These are phyloP conservation scores for Choristoneura rosaceana DNA, from an alignment of 2,888 invertebrate genomes.

Conservation along the genomic window DNA sequence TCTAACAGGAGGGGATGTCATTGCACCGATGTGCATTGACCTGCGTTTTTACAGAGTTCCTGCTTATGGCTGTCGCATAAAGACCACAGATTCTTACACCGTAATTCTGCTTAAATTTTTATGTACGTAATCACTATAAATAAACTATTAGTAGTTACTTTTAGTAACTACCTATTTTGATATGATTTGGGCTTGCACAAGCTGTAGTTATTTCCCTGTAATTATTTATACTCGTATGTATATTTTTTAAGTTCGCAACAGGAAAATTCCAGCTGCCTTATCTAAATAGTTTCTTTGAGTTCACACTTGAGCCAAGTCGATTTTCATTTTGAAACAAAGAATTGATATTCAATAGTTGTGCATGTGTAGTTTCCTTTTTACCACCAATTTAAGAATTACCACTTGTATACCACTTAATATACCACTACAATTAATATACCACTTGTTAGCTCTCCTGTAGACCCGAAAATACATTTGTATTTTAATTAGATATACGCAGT, in stretches of 20 bases:
- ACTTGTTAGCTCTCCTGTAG: background rate
- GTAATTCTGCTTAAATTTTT: too few species aligned
- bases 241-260: background rate
- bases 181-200: background rate
- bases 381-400: too few species aligned
- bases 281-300: background rate
- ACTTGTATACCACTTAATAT: too few species aligned
- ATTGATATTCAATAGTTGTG: background rate
- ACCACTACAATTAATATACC: too few species aligned
- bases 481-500: background rate
- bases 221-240: background rate
- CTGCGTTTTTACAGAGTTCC: background rate
- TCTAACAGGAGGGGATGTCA: too few species aligned
- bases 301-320: background rate
- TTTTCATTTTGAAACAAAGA: conserved; percentile 1
- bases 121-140: too few species aligned
- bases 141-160: too few species aligned
- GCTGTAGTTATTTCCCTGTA: background rate
- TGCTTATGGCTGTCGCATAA: background rate
- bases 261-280: background rate
- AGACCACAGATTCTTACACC: background rate
- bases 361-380: too few species aligned
- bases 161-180: too few species aligned
- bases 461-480: background rate
- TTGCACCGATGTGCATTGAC: too few species aligned